These are phyloP conservation scores for Napeogenes inachia DNA, from an alignment of 2,888 invertebrate species.

Conservation along the genomic window DNA sequence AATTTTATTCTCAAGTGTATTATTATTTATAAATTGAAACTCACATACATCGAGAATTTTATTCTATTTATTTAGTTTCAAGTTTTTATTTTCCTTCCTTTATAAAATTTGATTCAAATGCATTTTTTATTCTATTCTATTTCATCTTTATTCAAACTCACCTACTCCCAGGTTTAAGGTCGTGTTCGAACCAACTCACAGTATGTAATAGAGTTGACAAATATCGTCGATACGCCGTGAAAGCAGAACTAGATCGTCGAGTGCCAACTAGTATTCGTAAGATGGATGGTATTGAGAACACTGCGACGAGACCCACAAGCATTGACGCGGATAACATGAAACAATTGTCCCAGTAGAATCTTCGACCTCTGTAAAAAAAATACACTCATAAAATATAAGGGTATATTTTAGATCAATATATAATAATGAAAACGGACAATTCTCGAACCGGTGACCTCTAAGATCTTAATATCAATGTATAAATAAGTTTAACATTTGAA, in stretches of 20 bases:
- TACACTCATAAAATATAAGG: no score
- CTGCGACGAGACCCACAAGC: conserved; percentile 84
- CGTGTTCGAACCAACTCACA: conserved; percentile 85
- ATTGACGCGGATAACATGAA: conserved; percentile 84
- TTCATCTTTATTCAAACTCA: conserved; percentile 46
- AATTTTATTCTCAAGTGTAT: no score
- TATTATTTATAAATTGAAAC: no score
- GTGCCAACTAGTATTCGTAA: conserved; percentile 84
- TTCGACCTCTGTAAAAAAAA: conserved; percentile 80
- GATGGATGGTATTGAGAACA: conserved; percentile 86
- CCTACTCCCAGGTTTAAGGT: conserved; percentile 79
- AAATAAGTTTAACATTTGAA: no score
- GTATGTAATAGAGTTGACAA: conserved; percentile 87
- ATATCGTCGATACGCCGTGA: conserved; percentile 86
- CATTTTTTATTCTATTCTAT: background rate
- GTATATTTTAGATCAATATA: no score
- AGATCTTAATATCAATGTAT: no score
- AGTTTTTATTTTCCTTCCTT: no score
- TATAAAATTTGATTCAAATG: no score
- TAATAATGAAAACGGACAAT: no score
- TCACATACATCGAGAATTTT: no score
- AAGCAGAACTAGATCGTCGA: conserved; percentile 80
- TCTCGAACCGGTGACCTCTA: no score
- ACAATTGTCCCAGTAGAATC: conserved; percentile 82
- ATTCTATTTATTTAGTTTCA: no score